These are phyloP conservation scores for Stylophora pistillata DNA, from an alignment of 64 coral and sea anemone species.

Conservation along the genomic window DNA sequence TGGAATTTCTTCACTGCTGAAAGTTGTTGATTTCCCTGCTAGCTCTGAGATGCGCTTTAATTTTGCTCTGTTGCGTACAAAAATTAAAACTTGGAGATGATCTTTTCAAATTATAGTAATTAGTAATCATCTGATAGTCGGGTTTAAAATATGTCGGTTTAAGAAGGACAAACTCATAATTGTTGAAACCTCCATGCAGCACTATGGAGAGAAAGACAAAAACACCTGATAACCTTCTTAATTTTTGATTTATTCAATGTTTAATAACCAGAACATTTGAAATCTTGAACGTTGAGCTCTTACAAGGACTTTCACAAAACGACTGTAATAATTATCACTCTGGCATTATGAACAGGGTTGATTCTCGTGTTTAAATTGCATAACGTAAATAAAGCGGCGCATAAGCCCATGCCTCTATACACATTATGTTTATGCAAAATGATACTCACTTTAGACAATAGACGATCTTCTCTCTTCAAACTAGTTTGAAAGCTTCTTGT, in stretches of 20 bases:
- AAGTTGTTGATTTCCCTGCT: too few species aligned
- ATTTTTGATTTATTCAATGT: neutral
- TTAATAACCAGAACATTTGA: neutral
- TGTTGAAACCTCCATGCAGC: neutral
- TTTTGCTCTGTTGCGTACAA: too few species aligned
- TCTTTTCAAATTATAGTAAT: neutral
- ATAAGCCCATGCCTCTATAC: neutral
- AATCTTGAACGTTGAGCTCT: neutral
- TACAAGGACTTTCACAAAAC: neutral
- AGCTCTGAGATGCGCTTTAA: too few species aligned
- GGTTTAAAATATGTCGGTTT: neutral
- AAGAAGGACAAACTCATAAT: neutral
- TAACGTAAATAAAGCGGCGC: neutral
- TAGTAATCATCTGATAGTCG: neutral
- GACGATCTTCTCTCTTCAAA: conserved; percentile 1
- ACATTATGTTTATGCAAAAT: neutral
- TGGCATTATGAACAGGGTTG: neutral
- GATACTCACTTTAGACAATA: conserved; percentile 21
- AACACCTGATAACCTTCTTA: neutral
- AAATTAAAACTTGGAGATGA: too few species aligned
- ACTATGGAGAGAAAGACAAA: neutral
- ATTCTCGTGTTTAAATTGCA: neutral
- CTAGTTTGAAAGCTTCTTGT: neutral
- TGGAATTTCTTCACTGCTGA: too few species aligned
- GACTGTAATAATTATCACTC: neutral